These are phyloP conservation scores for Malthinus flaveolus DNA, from an alignment of 2,888 invertebrate species.

Conservation along the genomic window DNA sequence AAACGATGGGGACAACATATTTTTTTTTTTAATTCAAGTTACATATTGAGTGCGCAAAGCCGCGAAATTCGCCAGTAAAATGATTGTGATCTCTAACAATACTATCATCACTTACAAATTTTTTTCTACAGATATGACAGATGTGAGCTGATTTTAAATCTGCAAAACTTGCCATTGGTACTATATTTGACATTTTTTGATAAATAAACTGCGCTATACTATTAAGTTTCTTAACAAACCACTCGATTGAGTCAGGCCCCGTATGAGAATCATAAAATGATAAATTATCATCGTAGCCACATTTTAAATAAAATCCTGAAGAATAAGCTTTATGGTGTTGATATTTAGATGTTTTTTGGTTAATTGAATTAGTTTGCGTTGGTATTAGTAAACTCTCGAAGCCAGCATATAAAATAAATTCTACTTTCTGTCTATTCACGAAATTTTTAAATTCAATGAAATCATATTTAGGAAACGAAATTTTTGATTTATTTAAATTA, in stretches of 20 bases:
- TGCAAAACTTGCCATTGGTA: not conserved
- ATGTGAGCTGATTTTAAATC: not conserved
- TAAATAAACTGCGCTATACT: not conserved
- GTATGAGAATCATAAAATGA: not conserved
- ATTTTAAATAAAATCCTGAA: not conserved
- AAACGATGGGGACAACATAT: conserved; percentile 6
- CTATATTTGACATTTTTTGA: not conserved
- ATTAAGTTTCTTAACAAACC: not conserved
- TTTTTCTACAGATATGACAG: not conserved
- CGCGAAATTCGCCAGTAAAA: conserved; percentile 4
- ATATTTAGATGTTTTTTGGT: not conserved
- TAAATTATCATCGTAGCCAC: not conserved
- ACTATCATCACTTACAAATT: not conserved
- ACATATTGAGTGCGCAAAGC: conserved; percentile 35
- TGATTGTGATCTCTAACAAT: not conserved
- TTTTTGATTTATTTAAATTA: no score
- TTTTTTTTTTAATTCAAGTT: conserved; percentile 32
- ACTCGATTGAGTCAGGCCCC: not conserved
- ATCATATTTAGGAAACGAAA: no score
- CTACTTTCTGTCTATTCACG: not conserved
- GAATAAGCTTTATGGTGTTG: not conserved
- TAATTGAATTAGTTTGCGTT: not conserved
- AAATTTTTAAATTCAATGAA: not conserved
- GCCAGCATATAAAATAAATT: not conserved
- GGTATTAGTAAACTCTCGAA: not conserved